A percentile compares a stretch with the other conserved stretches of the same genome.
Evolutionary conservation across 2,113 vertebrate species (phyloP).

Genomic region (Alces alces): DNA sequence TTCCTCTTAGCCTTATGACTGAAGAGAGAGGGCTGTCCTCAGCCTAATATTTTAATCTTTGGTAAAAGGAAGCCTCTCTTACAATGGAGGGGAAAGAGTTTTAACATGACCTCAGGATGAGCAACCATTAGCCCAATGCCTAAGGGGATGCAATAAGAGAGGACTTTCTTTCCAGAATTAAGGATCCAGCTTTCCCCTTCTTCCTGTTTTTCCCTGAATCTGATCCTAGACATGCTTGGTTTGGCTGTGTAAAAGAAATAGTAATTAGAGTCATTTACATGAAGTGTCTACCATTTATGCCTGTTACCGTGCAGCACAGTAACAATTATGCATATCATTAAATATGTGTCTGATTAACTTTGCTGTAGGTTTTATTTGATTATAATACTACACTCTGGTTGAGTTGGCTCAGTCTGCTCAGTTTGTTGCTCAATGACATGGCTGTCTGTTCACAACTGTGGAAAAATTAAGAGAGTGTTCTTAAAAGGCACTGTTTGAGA

Average conservation of each 20-base stretch:
- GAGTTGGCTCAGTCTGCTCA: conserved; percentile 44
- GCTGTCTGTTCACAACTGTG: conserved; percentile 9
- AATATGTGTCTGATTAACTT: conserved; percentile 68
- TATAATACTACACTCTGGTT: conserved; percentile 45
- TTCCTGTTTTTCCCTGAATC: conserved; percentile 4
- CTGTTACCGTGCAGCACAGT: conserved; percentile 57
- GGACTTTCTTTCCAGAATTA: neutral
- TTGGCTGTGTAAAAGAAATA: conserved; percentile 61
- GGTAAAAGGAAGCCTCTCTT: neutral
- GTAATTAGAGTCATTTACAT: conserved; percentile 68
- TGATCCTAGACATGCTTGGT: conserved; percentile 55
- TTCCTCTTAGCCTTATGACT: conserved; percentile 10
- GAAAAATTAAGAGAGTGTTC: conserved; percentile 9
- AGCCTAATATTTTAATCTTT: neutral
- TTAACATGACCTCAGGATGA: neutral
- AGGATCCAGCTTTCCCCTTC: neutral
- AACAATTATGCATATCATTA: conserved; percentile 69
- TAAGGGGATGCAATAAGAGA: neutral
- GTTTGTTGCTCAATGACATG: conserved; percentile 32
- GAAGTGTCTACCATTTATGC: conserved; percentile 62
- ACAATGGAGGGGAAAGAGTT: neutral
- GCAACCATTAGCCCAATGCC: neutral
- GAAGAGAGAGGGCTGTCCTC: neutral
- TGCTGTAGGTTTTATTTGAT: conserved; percentile 64
- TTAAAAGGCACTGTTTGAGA: conserved; percentile 31